Conservation (phyloP, 2,888 invertebrate genomes). For the Dendrolimus houi region DNA sequence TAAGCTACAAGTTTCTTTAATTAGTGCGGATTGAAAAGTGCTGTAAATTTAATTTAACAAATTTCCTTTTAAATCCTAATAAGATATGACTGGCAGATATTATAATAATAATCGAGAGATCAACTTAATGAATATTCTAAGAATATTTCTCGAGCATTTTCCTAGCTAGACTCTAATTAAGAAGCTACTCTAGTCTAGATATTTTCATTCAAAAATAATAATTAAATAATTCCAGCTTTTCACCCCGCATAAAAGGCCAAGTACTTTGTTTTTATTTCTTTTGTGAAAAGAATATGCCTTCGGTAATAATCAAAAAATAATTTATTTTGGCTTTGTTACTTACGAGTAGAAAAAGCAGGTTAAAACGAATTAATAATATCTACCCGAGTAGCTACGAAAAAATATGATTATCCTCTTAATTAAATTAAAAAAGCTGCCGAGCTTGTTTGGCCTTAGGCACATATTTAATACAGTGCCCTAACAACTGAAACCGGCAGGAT, state of each 20-base stretch:
- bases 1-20: conserved; percentile 62
- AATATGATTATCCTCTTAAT: conserved; percentile 15
- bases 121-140: no score
- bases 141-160: no score
- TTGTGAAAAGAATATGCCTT: not conserved
- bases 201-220: conserved; percentile 15
- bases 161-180: no score
- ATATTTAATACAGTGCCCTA: conserved; percentile 11
- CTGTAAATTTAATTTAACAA: not conserved
- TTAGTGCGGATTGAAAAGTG: conserved; percentile 47
- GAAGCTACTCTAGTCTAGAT: not conserved
- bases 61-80: no score
- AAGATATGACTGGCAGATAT: no score
- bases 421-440: conserved; percentile 18
- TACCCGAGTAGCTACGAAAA: conserved; percentile 7
- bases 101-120: no score
- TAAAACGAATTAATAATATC: not conserved
- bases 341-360: not conserved
- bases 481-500: not conserved
- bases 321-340: not conserved
- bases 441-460: conserved; percentile 21
- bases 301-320: not conserved
- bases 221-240: not conserved
- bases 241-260: no score
- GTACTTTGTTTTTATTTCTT: no score